Percentiles rank a stretch among this genome's conserved stretches.
Conservation (phyloP, 2,113 vertebrate genomes). For the Sphaerodactylus townsendi region DNA sequence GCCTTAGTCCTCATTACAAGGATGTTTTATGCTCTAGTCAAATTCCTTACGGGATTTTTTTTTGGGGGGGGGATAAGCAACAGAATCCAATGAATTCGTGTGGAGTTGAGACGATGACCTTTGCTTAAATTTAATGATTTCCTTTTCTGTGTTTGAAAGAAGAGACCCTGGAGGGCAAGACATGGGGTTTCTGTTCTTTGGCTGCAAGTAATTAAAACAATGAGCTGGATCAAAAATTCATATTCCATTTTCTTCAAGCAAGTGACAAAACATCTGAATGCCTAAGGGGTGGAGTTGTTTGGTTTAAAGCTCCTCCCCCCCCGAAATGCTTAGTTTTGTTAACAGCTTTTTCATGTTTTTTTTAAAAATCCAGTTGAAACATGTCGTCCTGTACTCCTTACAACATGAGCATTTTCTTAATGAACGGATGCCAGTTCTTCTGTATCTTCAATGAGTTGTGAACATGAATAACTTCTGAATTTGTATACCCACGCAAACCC, state of each 20-base stretch:
- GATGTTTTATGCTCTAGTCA: background rate
- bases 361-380: background rate
- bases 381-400: background rate
- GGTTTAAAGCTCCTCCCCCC: background rate
- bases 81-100: accelerated
- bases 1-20: background rate
- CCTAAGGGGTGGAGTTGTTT: no score
- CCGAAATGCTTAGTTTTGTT: background rate
- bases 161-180: background rate
- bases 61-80: background rate
- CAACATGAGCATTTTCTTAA: background rate
- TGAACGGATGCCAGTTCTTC: background rate
- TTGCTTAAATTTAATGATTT: background rate
- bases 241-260: background rate
- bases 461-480: background rate
- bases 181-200: slow-evolving; percentile 16
- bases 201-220: background rate
- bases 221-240: background rate
- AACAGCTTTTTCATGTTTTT: no score
- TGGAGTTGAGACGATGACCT: background rate
- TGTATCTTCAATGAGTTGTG: background rate
- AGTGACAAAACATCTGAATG: background rate
- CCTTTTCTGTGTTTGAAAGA: background rate
- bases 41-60: no score
- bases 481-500: background rate